Base-by-base conservation (phyloP, 2,888 invertebrate genomes). In the Ommatoiulus sabulosus region DNA sequence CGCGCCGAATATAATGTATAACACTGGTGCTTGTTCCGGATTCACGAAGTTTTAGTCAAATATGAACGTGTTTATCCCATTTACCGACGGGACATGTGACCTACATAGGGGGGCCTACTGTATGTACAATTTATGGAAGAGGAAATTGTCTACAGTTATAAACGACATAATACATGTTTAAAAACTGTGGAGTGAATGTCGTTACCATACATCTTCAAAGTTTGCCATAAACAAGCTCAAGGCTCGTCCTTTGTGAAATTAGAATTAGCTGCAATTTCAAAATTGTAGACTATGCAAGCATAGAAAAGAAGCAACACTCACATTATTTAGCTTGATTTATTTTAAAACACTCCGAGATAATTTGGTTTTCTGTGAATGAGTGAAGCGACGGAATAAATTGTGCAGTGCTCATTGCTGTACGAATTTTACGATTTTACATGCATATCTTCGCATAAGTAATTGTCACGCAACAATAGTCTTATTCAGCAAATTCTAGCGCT, bases 131-230 rank as follows among this genome's bases (percentile, higher is more conserved):
- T 57, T n/a, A 57, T 57, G 5, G n/a, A 57, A n/a, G n/a, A n/a
- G n/a, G 57, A 57, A n/a, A 57, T 57, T 57, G 57, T 57, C n/a
- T 57, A 3, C 17, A 57, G 57, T 57, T n/a, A n/a, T 3, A n/a
- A 17, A n/a, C n/a, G n/a, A 57, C 57, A 57, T 57, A 57, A n/a
- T 57, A n/a, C 17, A 57, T 57, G 57, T n/a, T 35, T 57, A n/a
- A 57, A 57, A 57, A 57, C n/a, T n/a, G n/a, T 10, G 4, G n/a
- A 57, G n/a, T n/a, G n/a, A n/a, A 12, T 57, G 57, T 7, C 57
- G 7, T 57, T 57, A 57, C 57, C 57, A 57, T 57, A n/a, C 57
- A 57, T 57, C 57, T 57, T 57, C n/a, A 57, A 57, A 57, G 57
- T 57, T 57, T 57, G 57, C 17, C 57, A 57, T 12, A 57, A 57